phyloP scores from a whole-genome alignment of 2,888 invertebrate genomes.

The Diplazon laetatorius region DNA sequence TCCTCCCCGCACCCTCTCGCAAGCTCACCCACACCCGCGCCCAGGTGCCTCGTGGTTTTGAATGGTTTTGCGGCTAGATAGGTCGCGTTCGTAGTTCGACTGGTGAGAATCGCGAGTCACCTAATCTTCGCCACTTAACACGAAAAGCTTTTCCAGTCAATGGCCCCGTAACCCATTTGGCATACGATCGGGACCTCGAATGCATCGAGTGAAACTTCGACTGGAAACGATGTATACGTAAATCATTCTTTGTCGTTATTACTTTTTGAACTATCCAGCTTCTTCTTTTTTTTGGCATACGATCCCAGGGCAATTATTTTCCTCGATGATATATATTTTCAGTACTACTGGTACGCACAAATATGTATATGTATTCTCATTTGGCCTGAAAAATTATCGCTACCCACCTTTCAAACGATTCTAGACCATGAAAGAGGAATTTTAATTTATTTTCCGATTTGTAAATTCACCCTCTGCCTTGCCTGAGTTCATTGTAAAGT shows the following conservation, averaged over 20 bases:
- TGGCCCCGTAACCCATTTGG: slow-evolving; percentile 29
- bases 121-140: slow-evolving; percentile 50
- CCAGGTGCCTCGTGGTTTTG: slow-evolving; percentile 37
- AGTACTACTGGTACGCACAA: background rate
- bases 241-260: slow-evolving; percentile 48
- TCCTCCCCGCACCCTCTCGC: too few species aligned
- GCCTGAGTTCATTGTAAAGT: too few species aligned
- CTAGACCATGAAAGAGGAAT: too few species aligned
- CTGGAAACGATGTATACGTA: slow-evolving; percentile 40
- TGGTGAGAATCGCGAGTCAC: slow-evolving; percentile 50
- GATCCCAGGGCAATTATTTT: background rate
- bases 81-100: slow-evolving; percentile 54
- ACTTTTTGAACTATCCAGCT: slow-evolving; percentile 31
- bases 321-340: background rate
- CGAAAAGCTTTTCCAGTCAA: slow-evolving; percentile 25
- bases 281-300: background rate
- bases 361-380: too few species aligned
- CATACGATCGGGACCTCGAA: slow-evolving; percentile 14
- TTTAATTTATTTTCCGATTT: too few species aligned
- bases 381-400: too few species aligned
- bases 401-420: too few species aligned
- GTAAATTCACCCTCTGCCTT: too few species aligned
- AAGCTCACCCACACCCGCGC: slow-evolving; percentile 7
- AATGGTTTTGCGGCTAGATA: slow-evolving; percentile 48
- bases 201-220: slow-evolving; percentile 37